Conservation (phyloP, 2,113 vertebrate species). For the Syngnathus typhle region DNA sequence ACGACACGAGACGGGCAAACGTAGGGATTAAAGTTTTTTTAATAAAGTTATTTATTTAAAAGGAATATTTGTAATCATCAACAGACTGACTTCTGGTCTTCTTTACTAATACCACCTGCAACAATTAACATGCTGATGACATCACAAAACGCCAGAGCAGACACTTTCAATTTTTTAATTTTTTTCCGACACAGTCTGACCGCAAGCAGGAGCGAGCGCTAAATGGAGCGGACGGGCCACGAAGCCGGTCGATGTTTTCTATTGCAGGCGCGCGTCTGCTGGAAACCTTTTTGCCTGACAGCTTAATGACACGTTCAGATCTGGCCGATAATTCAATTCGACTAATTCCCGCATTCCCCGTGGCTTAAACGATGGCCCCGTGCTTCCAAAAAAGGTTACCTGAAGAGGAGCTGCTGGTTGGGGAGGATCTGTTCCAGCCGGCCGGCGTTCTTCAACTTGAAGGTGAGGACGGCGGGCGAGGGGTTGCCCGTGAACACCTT, state of each 20-base stretch:
- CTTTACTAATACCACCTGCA: no score
- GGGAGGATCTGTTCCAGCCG: constrained; percentile 90
- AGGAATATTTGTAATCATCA: no score
- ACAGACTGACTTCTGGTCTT: no score
- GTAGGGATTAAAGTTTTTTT: no score
- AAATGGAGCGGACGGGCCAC: constrained; percentile 26
- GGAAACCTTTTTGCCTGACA: constrained; percentile 60
- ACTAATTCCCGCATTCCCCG: no score
- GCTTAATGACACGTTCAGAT: constrained; percentile 59
- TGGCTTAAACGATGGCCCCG: no score
- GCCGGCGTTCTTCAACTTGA: constrained; percentile 87
- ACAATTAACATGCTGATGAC: not conserved
- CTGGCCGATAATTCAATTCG: constrained; percentile 56
- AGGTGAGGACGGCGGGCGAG: constrained; percentile 86
- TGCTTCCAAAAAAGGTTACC: constrained; percentile 60
- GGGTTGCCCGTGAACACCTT: constrained; percentile 93
- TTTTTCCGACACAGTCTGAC: not conserved
- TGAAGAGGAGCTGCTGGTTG: constrained; percentile 90
- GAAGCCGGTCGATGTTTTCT: constrained; percentile 27
- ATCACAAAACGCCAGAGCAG: not conserved
- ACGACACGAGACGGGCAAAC: constrained; percentile 14
- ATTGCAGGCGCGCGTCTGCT: constrained; percentile 43
- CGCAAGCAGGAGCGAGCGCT: not conserved
- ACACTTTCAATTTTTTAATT: not conserved
- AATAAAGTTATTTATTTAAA: no score